Evolutionary conservation across 2,797 vertebrate genomes (phyloP).

Genomic region (Enteromius unitaeniatus): DNA sequence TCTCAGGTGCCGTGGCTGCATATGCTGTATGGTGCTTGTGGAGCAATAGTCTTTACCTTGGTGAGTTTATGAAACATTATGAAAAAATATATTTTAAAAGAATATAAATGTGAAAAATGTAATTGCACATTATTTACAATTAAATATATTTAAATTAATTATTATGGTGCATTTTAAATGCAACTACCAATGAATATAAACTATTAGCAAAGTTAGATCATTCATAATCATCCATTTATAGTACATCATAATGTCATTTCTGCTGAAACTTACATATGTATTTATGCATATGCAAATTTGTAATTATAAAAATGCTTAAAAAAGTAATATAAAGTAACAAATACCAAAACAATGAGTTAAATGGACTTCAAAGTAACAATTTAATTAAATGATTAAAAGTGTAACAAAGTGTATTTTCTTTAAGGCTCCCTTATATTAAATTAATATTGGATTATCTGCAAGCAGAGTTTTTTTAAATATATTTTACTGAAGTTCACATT

Average conservation of each 20-base stretch:
- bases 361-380: background rate
- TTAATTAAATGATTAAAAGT: too few species aligned
- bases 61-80: conserved; percentile 76
- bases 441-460: background rate
- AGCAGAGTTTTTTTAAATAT: background rate
- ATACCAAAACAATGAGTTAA: background rate
- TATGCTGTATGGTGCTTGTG: conserved; percentile 92
- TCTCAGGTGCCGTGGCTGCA: conserved; percentile 91
- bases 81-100: background rate
- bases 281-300: background rate
- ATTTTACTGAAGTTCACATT: background rate
- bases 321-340: background rate
- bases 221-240: background rate
- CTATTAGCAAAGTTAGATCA: background rate
- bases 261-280: background rate
- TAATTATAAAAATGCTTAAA: background rate
- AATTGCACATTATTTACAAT: background rate
- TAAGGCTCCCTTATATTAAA: background rate
- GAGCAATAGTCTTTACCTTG: conserved; percentile 91
- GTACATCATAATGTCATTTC: background rate
- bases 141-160: background rate
- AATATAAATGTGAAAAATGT: background rate
- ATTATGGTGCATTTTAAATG: background rate
- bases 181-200: background rate
- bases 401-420: background rate